Conservation (phyloP, 1,140 invertebrate species). For the Thrips palmi region DNA sequence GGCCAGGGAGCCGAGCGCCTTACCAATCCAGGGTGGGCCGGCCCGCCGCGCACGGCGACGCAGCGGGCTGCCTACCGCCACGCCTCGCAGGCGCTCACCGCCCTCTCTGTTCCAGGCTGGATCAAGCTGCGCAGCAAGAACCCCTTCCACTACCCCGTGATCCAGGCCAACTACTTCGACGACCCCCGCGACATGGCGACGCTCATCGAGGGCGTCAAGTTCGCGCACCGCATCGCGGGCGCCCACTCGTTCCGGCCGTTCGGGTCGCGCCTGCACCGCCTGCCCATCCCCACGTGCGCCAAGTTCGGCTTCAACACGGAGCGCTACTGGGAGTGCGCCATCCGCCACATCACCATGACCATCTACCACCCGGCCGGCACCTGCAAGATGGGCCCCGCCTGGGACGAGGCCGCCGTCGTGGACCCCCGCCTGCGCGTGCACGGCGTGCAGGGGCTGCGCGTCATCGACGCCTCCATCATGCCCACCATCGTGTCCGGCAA, state of each 20-base stretch:
- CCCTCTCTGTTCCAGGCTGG: no score
- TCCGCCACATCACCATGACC: constrained; percentile 67
- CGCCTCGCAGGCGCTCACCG: no score
- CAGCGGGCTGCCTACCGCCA: no score
- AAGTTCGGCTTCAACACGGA: constrained; percentile 51
- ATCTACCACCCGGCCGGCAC: constrained; percentile 70
- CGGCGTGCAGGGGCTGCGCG: constrained; percentile 53
- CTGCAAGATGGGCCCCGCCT: constrained; percentile 63
- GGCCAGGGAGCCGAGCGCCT: no score
- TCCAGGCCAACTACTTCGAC: constrained; percentile 78
- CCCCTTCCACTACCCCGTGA: constrained; percentile 66
- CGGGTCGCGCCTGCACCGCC: constrained; percentile 48
- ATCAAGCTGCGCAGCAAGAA: constrained; percentile 53
- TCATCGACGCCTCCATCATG: constrained; percentile 80
- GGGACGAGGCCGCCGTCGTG: constrained; percentile 59
- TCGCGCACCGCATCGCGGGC: constrained; percentile 41
- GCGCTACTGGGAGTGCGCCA: constrained; percentile 68
- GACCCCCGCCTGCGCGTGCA: constrained; percentile 60
- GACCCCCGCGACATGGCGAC: constrained; percentile 55
- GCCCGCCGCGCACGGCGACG: no score
- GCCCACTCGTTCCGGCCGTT: constrained; percentile 61
- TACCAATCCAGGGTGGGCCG: no score
- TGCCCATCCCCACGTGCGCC: constrained; percentile 59
- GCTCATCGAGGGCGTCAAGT: constrained; percentile 52
- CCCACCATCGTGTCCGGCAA: constrained; percentile 64